Evolutionary conservation across 2,888 invertebrate genomes (phyloP), one percentile per base, ranked within the genome.

Genomic region (Volucella inflata): DNA sequence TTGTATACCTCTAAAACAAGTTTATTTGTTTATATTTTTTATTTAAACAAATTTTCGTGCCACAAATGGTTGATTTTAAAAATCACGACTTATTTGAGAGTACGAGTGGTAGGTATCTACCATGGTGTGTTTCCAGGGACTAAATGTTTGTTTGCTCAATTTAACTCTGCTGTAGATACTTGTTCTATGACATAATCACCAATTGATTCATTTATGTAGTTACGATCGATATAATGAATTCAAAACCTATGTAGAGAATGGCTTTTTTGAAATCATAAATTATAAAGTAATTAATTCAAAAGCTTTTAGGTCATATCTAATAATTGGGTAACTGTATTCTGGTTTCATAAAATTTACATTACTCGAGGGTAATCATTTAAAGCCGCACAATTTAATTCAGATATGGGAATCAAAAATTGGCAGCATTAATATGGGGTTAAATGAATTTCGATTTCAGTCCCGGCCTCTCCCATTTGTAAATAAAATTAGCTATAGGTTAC

Each of bases 201-300:
- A 4, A 38, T 38, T 57, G 11, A 57, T n/a, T 16, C 30, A 38
- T n/a, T 38, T 57, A 14, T 57, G 10, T 6, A 16, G 8, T 4
- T 44, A 55, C 48, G 64, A 30, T 9, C 30, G 21, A 50, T 65
- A 38, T 16, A 50, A 65, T 65, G n/a, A 67, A 44, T 53, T 42
- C 17, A 11, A 21, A 38, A 38, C 12, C 59, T 12, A 57, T 65
- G 65, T 46, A 75, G 65, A 57, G 48, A 65, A 75, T 48, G 16
- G 48, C n/a, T 75, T 64, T n/a, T 74, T 75, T 48, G 40, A 65
- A 65, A 75, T 55, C 65, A 75, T 75, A 55, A 55, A 57, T 57
- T 64, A 75, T 75, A 48, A 48, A 65, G 17, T 75, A 65, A 75
- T 75, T 75, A 75, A 65, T 55, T 75, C 21, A 40, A 75, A 48